Evolutionary conservation across 1,140 invertebrate species (phyloP).

Genomic region (Diabrotica virgifera): DNA sequence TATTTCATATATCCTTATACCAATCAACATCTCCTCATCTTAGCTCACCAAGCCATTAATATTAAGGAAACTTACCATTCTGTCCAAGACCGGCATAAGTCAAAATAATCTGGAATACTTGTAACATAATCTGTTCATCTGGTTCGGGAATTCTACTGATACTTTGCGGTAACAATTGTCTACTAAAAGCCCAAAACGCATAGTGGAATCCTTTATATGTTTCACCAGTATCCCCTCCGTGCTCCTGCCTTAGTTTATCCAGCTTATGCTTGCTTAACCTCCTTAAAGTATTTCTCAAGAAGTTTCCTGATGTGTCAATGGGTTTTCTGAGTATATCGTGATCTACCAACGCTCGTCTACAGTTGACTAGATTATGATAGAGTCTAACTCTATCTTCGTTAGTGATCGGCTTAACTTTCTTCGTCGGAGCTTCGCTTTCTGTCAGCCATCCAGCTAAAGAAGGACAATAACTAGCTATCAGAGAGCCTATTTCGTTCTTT

Average conservation of each 20-base stretch:
- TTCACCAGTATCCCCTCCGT: conserved; percentile 71
- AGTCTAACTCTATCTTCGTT: conserved; percentile 79
- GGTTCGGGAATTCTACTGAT: conserved; percentile 80
- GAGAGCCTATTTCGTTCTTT: conserved; percentile 86
- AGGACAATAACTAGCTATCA: conserved; percentile 90
- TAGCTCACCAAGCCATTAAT: too few relatives aligned
- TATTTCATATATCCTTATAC: too few relatives aligned
- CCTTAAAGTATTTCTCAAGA: conserved; percentile 83
- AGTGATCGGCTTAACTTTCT: conserved; percentile 62
- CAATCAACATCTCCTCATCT: too few relatives aligned
- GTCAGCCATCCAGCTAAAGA: conserved; percentile 80
- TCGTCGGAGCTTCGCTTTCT: conserved; percentile 70
- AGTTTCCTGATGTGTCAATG: conserved; percentile 71
- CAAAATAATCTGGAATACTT: conserved; percentile 72
- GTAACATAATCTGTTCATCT: conserved; percentile 80
- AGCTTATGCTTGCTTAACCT: conserved; percentile 83
- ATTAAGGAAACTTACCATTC: conserved; percentile 52
- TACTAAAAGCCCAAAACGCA: conserved; percentile 87
- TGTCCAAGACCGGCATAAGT: conserved; percentile 82
- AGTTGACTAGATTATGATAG: conserved; percentile 78
- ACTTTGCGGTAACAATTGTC: conserved; percentile 74
- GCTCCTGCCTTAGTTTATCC: conserved; percentile 80
- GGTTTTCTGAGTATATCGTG: conserved; percentile 78
- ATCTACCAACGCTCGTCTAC: conserved; percentile 78
- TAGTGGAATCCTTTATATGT: conserved; percentile 84